phyloP scores from a whole-genome alignment of 1,140 invertebrate genomes.

The Oscheius sp. region DNA sequence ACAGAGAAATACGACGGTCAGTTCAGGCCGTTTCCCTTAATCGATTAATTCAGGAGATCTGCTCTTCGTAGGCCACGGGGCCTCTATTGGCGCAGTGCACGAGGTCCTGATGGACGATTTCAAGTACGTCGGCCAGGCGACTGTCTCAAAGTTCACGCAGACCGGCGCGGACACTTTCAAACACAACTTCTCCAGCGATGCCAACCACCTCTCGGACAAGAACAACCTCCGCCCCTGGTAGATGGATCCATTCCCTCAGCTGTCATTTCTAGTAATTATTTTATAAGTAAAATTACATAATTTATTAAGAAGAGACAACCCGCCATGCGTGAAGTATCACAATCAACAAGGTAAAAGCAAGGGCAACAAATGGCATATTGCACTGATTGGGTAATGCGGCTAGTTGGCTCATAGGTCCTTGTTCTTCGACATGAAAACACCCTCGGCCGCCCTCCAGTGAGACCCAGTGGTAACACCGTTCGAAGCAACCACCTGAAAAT shows the following conservation, averaged over 20 bases:
- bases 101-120: slow-evolving; percentile 48
- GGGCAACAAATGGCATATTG: neutral
- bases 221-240: slow-evolving; percentile 41
- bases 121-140: slow-evolving; percentile 58
- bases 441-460: slow-evolving; percentile 20
- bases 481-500: slow-evolving; percentile 9
- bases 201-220: slow-evolving; percentile 48
- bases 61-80: slow-evolving; percentile 51
- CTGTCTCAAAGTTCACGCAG: slow-evolving; percentile 53
- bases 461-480: slow-evolving; percentile 3
- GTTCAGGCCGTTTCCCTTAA: neutral
- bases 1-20: slow-evolving; percentile 36
- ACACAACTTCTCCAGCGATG: slow-evolving; percentile 35
- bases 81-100: slow-evolving; percentile 57
- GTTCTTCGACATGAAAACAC: slow-evolving; percentile 17
- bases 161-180: slow-evolving; percentile 39
- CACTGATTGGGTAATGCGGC: neutral
- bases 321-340: slow-evolving; percentile 4
- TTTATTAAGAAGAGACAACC: neutral
- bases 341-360: neutral
- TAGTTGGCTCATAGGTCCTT: neutral
- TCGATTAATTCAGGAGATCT: slow-evolving; percentile 10
- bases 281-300: neutral
- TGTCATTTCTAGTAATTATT: neutral
- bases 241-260: neutral